Conservation (phyloP, 1,140 invertebrate species). For the Drosophila orena region DNA sequence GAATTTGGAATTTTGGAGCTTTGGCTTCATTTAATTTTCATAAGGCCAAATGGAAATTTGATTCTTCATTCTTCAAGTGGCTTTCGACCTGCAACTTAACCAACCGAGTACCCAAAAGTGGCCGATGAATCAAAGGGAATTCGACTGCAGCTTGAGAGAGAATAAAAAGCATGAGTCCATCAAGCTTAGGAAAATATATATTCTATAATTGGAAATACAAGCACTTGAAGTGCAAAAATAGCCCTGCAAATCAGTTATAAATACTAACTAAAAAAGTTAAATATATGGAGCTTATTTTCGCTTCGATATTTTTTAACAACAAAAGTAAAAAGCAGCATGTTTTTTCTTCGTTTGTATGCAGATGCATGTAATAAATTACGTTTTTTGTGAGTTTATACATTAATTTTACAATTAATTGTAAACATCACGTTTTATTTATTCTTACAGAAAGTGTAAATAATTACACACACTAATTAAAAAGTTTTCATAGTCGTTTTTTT, state of each 20-base stretch:
- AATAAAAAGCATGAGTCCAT: slow-evolving; percentile 19
- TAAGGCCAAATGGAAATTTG: slow-evolving; percentile 67
- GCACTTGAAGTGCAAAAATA: neutral
- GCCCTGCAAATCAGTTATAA: too few species aligned
- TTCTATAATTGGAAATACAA: neutral
- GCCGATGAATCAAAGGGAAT: slow-evolving; percentile 37
- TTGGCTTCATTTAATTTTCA: slow-evolving; percentile 72
- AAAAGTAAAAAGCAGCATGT: too few species aligned
- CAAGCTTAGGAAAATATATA: neutral
- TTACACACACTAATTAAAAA: neutral
- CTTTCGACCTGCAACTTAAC: slow-evolving; percentile 44
- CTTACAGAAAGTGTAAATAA: neutral
- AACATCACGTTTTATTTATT: neutral
- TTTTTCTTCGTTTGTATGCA: too few species aligned
- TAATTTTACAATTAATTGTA: neutral
- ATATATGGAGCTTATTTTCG: too few species aligned
- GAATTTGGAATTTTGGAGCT: slow-evolving; percentile 33
- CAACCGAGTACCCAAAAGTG: slow-evolving; percentile 30
- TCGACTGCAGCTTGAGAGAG: slow-evolving; percentile 9
- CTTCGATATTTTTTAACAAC: too few species aligned
- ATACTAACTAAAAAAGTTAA: too few species aligned
- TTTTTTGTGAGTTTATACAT: too few species aligned
- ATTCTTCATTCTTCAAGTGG: slow-evolving; percentile 63
- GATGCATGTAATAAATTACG: too few species aligned
- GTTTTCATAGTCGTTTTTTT: neutral